phyloP scores from a whole-genome alignment of 2,888 invertebrate genomes.

The Phania funesta region DNA sequence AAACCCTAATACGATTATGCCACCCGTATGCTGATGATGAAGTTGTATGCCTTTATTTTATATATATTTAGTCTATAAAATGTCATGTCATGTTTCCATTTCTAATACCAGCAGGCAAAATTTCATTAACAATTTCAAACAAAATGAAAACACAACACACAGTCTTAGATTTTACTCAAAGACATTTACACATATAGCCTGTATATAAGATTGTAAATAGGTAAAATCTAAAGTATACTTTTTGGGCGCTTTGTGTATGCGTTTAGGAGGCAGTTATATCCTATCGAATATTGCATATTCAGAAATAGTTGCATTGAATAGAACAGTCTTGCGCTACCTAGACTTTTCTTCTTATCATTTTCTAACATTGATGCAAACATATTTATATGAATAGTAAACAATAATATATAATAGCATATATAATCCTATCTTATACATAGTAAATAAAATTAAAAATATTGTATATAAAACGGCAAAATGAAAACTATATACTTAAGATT shows the following conservation, averaged over 20 bases:
- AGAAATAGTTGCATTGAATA: too few species aligned
- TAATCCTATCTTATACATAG: too few species aligned
- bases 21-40: constrained; percentile 52
- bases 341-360: too few species aligned
- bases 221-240: constrained; percentile 27
- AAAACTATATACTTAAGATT: too few species aligned
- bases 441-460: too few species aligned
- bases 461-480: too few species aligned
- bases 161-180: neutral
- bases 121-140: constrained; percentile 57
- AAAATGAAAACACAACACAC: constrained; percentile 16
- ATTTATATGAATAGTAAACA: too few species aligned
- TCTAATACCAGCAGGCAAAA: constrained; percentile 42
- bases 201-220: neutral
- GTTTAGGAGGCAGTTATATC: constrained; percentile 20
- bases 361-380: too few species aligned
- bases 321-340: too few species aligned
- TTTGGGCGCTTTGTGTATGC: neutral
- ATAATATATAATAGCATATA: too few species aligned
- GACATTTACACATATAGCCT: neutral
- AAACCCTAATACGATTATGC: constrained; percentile 61
- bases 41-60: constrained; percentile 4
- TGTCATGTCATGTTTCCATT: constrained; percentile 43
- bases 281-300: too few species aligned
- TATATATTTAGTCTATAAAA: constrained; percentile 26